phyloP scores from a whole-genome alignment of 2,888 invertebrate genomes.

The Cantharis flavilabris region DNA sequence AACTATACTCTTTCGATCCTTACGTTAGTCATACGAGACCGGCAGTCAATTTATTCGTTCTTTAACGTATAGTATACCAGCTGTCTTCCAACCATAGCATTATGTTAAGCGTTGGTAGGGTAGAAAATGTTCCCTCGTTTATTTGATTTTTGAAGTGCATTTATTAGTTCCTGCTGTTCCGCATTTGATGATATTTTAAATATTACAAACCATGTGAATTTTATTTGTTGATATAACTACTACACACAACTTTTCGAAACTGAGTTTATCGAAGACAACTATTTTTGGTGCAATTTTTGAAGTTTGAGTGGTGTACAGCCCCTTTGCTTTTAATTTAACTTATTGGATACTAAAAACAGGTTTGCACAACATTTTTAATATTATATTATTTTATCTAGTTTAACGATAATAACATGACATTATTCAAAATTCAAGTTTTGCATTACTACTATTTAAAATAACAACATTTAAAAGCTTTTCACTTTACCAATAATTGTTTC shows the following conservation, averaged over 20 bases:
- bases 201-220: too few species aligned
- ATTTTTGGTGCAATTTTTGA: background rate
- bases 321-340: background rate
- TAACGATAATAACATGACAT: background rate
- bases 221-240: too few species aligned
- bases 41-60: slow-evolving; percentile 22
- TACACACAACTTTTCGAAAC: background rate
- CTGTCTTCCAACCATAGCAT: slow-evolving; percentile 7
- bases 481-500: background rate
- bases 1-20: slow-evolving; percentile 14
- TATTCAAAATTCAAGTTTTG: background rate
- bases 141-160: background rate
- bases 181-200: background rate
- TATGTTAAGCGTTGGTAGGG: background rate
- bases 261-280: background rate
- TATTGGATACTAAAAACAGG: background rate
- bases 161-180: background rate
- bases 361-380: background rate
- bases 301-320: background rate
- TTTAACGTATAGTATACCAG: slow-evolving; percentile 16
- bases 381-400: background rate
- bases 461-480: background rate
- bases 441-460: background rate
- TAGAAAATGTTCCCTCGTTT: background rate
- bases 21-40: slow-evolving; percentile 25